Base-by-base conservation (phyloP, 2,888 invertebrate genomes). In the Sesia apiformis region DNA sequence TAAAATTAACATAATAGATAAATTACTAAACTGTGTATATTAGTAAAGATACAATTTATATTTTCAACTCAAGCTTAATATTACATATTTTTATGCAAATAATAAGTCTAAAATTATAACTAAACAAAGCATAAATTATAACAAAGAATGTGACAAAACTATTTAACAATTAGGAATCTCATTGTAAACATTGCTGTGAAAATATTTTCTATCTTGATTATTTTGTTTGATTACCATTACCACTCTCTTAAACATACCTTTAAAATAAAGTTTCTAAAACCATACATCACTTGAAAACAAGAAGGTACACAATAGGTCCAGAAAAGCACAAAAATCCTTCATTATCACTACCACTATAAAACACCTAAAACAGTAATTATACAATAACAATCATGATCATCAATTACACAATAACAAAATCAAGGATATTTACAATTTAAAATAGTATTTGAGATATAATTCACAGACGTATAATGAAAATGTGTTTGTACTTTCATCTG, bases 231-330 rank as follows among this genome's bases (percentile, higher is more conserved):
- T 23, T 23, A 23, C 23, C 23, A 23, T 23, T 23, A 23, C 23
- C 23, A 23, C 23, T 23, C 23, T 23, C 1, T 2, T 23, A 23
- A 23, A 23, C 55, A 52, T 71, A 84, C 81, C 81, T 80, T 82
- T 58, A 77, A 74, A 59, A 80, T 67, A 60, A 82, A 67, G 61
- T 70, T 75, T 65, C 67, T 78, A 73, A 84, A 75, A 56, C 71
- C 74, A 72, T 75, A 74, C 84, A 83, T 84, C 66, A 76, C 77
- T 71, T 59, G 59, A 59, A 61, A 65, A 60, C 61, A 66, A 60
- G 58, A 61, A 58, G 53, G 66, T 63, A 60, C 60, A 63, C 62
- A 63, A 53, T 58, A 49, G 55, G 52, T 23, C 4, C 52, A 54
- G 50, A 52, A 58, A 56, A 54, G 57, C 58, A 63, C 60, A 64